Evolutionary conservation across 2,113 vertebrate species (phyloP), one percentile per base, ranked within the genome.

Genomic region (Forbesichthys papilliferus): DNA sequence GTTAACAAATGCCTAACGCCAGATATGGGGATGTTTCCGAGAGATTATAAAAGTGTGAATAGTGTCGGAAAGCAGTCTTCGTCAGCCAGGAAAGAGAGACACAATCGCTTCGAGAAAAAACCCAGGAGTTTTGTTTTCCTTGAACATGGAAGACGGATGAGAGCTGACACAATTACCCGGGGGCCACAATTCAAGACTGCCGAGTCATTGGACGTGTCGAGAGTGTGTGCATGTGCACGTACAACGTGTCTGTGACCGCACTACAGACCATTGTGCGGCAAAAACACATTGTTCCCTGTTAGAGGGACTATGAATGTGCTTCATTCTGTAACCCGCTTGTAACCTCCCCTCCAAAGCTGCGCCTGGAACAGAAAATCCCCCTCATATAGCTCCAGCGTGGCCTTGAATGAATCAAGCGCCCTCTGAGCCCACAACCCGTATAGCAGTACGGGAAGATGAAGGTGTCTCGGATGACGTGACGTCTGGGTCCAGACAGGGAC

Each of bases 251-350:
- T 51, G 11, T 67, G n/a, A 61, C 36, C 4, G 7, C 36, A 42
- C 36, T 42, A 42, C 4, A 42, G 4, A 42, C 36, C 36, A 42
- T 42, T 42, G 36, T 42, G 5, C 5, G 36, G 36, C 7, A 42
- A 42, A 79, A 81, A 79, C 76, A 74, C 64, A 77, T 75, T 73
- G 55, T 57, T 83, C 78, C 78, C 42, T 55, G 59, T 83, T 64
- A 27, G n/a, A 66, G 12, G 16, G 9, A 46, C 75, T 12, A 76
- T 73, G 4, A 42, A 42, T 42, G 1, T 42, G 36, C 5, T 42
- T 42, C 36, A 42, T 5, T 42, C 36, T 42, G 7, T 42, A 42
- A 42, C 36, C 36, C 3, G 36, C 7, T 8, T 42, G 36, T 42
- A 6, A 42, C 36, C 27, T 27, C 27, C 27, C 27, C 1, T 27